Conservation (phyloP, 1,140 invertebrate species). For the Ceratitis capitata region DNA sequence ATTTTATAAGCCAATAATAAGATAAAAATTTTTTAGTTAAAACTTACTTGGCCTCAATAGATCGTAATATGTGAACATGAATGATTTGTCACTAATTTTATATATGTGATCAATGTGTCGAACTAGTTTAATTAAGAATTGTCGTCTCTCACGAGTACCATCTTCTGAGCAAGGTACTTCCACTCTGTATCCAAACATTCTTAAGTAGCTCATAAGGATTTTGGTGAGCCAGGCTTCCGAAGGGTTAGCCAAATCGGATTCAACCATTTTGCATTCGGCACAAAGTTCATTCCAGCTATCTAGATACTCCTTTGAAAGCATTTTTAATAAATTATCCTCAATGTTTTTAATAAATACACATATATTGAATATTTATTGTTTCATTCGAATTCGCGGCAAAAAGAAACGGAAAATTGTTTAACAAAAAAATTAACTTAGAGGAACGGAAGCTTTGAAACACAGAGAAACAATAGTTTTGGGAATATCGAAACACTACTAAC, state of each 20-base stretch:
- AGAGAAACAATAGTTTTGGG: neutral
- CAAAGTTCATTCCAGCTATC: constrained; percentile 16
- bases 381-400: neutral
- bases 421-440: neutral
- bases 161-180: neutral
- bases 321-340: neutral
- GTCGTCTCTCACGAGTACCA: neutral
- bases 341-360: neutral
- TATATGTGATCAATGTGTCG: constrained; percentile 1
- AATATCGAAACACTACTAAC: too few relatives aligned
- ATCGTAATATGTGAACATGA: constrained; percentile 7
- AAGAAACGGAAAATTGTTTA: neutral
- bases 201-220: constrained; percentile 6
- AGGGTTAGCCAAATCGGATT: neutral
- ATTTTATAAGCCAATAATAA: neutral
- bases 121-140: constrained; percentile 2
- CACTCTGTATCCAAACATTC: neutral
- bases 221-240: neutral
- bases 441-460: neutral
- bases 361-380: neutral
- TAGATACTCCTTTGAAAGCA: neutral
- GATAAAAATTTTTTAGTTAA: neutral
- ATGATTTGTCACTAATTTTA: constrained; percentile 11
- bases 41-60: neutral
- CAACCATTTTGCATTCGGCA: constrained; percentile 4